A percentile compares a stretch with the other conserved stretches of the same genome.
phyloP scores from a whole-genome alignment of 2,113 vertebrate genomes.

The Triplophysa tibetana region DNA sequence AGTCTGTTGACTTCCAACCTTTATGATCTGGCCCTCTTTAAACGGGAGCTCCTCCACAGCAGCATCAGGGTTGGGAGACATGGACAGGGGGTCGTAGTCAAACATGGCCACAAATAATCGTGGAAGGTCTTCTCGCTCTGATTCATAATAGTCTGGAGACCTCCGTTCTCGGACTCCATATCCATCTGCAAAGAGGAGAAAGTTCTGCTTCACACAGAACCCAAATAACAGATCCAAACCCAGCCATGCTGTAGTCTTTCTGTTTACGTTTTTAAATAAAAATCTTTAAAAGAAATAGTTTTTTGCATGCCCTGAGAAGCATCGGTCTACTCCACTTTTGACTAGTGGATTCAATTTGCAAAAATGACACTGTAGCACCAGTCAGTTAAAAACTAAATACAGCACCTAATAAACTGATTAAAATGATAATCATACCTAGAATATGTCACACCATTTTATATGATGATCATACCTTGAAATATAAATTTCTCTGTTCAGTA shows the following conservation, averaged over 20 bases:
- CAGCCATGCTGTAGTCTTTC: neutral
- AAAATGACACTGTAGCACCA: neutral
- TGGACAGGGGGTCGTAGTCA: slow-evolving; percentile 93
- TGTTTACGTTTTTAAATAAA: neutral
- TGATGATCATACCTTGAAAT: too few relatives aligned
- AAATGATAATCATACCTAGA: slow-evolving; percentile 15
- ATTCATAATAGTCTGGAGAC: slow-evolving; percentile 87
- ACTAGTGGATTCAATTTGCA: too few relatives aligned
- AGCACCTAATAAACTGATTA: neutral
- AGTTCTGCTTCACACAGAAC: slow-evolving; percentile 70
- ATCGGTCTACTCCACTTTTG: neutral
- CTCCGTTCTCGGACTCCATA: slow-evolving; percentile 79
- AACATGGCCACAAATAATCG: slow-evolving; percentile 96
- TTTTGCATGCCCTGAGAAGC: neutral
- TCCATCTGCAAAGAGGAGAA: slow-evolving; percentile 79
- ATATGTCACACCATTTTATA: neutral
- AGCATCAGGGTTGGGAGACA: slow-evolving; percentile 96
- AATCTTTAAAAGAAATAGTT: neutral
- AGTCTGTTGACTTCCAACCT: slow-evolving; percentile 74
- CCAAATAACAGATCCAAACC: neutral
- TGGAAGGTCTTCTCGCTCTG: slow-evolving; percentile 83
- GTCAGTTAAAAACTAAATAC: neutral
- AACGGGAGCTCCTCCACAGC: slow-evolving; percentile 95
- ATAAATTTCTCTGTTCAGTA: neutral
- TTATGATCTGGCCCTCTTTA: slow-evolving; percentile 96